phyloP scores from a whole-genome alignment of 2,113 vertebrate genomes.

The Ceyx melanurus region DNA sequence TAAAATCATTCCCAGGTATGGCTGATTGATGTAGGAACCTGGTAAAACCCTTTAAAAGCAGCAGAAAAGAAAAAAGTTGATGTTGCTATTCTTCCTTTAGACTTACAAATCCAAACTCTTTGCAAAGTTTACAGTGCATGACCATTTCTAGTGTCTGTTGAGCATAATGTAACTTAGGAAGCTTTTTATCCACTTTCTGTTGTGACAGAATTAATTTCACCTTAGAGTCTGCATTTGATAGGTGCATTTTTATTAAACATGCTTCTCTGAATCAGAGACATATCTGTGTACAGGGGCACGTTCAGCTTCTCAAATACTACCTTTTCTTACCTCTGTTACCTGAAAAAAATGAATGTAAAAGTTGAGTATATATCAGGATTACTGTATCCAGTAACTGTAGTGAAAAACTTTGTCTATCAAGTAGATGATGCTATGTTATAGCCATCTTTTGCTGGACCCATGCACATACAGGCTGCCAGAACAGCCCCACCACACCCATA shows the following conservation, averaged over 20 bases:
- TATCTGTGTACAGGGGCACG: background rate
- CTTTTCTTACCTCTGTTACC: background rate
- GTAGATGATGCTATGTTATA: background rate
- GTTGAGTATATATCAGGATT: background rate
- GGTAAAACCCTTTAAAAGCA: background rate
- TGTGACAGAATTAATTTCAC: background rate
- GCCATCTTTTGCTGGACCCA: background rate
- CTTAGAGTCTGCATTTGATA: background rate
- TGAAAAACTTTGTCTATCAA: background rate
- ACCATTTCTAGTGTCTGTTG: background rate
- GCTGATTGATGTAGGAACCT: background rate
- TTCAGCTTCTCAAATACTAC: background rate
- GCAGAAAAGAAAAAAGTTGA: background rate
- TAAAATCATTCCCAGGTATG: background rate
- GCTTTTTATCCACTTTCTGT: background rate
- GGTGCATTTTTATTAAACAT: background rate
- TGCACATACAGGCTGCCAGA: background rate
- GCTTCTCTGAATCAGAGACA: background rate
- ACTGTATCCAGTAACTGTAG: background rate
- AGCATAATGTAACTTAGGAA: background rate
- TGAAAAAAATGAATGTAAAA: background rate
- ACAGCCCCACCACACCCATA: slow-evolving; percentile 8
- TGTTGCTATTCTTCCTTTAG: background rate
- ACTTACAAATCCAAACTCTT: background rate
- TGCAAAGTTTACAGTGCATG: background rate